Evolutionary conservation across 2,113 vertebrate genomes (phyloP).

Genomic region (Oxyruncus cristatus): DNA sequence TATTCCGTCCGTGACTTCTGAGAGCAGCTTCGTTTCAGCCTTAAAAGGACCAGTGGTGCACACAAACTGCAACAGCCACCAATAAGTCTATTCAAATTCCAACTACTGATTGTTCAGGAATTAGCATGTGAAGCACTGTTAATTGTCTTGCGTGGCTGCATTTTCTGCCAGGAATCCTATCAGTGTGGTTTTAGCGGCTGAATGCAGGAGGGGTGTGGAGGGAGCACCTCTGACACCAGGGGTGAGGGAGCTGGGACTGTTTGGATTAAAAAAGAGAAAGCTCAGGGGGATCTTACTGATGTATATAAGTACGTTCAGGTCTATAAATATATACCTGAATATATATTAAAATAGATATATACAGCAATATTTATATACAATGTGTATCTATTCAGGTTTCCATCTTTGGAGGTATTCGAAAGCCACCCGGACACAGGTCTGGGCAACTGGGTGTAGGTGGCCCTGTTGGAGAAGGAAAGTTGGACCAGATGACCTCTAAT

Average conservation of each 20-base stretch:
- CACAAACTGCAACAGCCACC: not conserved
- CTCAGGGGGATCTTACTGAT: rapidly evolving
- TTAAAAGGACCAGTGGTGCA: not conserved
- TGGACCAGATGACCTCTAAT: rapidly evolving
- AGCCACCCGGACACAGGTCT: not conserved
- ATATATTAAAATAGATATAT: no score
- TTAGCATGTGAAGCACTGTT: not conserved
- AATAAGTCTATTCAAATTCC: not conserved
- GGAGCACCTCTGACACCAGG: rapidly evolving
- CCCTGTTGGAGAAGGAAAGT: not conserved
- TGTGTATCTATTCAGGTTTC: not conserved
- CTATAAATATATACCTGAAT: no score
- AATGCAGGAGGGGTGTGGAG: not conserved
- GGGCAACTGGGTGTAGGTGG: no score
- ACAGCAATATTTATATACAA: no score
- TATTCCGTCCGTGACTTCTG: not conserved
- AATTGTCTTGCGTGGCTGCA: not conserved
- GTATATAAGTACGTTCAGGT: rapidly evolving
- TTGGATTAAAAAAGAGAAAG: not conserved
- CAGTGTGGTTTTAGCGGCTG: not conserved
- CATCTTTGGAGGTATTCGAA: not conserved
- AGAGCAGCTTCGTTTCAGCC: not conserved
- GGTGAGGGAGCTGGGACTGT: not conserved
- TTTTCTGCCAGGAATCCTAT: not conserved
- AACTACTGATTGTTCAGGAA: not conserved